Conservation (phyloP, 2,113 vertebrate species). For the Hippocampus zosterae region DNA sequence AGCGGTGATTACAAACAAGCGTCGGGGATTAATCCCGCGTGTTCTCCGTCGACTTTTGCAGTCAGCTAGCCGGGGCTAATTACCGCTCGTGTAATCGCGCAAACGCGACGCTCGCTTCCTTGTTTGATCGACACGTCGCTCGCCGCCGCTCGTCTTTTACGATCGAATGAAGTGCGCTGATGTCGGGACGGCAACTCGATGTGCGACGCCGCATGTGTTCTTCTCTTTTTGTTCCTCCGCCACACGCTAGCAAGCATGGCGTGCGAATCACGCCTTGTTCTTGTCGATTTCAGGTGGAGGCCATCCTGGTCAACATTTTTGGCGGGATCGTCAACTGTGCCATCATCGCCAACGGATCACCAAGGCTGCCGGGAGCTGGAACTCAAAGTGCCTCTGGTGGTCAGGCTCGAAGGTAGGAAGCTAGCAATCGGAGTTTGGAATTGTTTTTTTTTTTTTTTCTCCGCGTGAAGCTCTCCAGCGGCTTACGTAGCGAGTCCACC, state of each 20-base stretch:
- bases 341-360: conserved; percentile 96
- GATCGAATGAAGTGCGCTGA: neutral
- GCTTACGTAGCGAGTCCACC: neutral
- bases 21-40: conserved; percentile 71
- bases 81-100: conserved; percentile 59
- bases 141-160: conserved; percentile 12
- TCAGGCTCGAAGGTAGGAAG: conserved; percentile 88
- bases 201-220: too few relatives aligned
- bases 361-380: conserved; percentile 91
- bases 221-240: too few relatives aligned
- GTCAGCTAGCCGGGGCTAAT: conserved; percentile 64
- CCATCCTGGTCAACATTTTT: conserved; percentile 96
- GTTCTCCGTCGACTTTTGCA: conserved; percentile 60
- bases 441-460: too few relatives aligned
- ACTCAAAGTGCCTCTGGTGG: conserved; percentile 92
- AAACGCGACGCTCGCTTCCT: conserved; percentile 21
- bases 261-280: neutral
- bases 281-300: conserved; percentile 80
- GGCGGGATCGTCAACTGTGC: conserved; percentile 98
- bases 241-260: neutral
- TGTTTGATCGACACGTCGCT: conserved; percentile 26
- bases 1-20: conserved; percentile 75
- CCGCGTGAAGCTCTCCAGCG: neutral
- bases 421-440: too few relatives aligned
- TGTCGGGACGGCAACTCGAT: neutral